Conservation (phyloP, 1,140 invertebrate species). For the Drosophila arizonae region DNA sequence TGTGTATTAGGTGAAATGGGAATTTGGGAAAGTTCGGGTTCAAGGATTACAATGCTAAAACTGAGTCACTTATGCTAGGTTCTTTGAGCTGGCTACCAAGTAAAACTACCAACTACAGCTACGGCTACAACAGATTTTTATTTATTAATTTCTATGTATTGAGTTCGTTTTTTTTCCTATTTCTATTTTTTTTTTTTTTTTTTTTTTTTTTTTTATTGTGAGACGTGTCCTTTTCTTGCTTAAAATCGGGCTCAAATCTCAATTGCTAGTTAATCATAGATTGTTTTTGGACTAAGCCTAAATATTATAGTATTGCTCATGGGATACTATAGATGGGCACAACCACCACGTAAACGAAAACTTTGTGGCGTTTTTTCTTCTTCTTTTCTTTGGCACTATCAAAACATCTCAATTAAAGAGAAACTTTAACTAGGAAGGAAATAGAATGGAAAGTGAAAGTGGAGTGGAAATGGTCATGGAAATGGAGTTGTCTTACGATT, state of each 20-base stretch:
- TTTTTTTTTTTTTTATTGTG: constrained; percentile 17
- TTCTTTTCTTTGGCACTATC: constrained; percentile 25
- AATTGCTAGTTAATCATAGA: constrained; percentile 67
- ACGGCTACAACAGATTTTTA: constrained; percentile 35
- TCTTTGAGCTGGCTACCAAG: constrained; percentile 34
- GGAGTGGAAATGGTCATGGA: background rate
- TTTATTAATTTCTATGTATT: constrained; percentile 5
- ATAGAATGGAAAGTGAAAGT: background rate
- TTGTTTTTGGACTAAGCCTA: constrained; percentile 44
- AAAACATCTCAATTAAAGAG: background rate
- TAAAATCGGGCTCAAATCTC: constrained; percentile 8
- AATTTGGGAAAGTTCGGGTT: constrained; percentile 1
- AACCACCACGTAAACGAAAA: constrained; percentile 38
- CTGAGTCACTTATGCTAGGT: constrained; percentile 58
- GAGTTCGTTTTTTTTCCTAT: constrained; percentile 4
- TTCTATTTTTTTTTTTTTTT: constrained; percentile 14
- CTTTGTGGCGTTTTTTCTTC: background rate
- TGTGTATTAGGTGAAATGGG: constrained; percentile 1
- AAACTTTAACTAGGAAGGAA: constrained; percentile 6
- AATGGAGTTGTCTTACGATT: constrained; percentile 20
- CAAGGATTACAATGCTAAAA: constrained; percentile 69
- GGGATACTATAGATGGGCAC: constrained; percentile 62
- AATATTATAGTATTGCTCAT: constrained; percentile 72
- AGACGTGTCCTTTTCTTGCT: constrained; percentile 29
- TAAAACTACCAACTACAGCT: constrained; percentile 36